These are phyloP conservation scores for Conistra vaccinii DNA, from an alignment of 2,888 invertebrate species.

Conservation along the genomic window DNA sequence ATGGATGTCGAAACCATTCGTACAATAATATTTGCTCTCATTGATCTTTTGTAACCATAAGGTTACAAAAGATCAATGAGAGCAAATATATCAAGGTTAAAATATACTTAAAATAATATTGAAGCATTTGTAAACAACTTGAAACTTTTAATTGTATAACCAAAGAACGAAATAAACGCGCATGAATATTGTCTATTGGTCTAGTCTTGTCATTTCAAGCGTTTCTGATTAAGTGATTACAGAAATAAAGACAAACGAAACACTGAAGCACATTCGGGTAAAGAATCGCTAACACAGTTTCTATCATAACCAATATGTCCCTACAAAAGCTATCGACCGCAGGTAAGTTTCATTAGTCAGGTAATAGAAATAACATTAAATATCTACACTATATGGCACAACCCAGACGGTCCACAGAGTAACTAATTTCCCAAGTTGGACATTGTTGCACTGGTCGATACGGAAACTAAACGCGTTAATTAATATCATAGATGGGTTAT, in stretches of 20 bases:
- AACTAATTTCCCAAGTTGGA: slow-evolving; percentile 70
- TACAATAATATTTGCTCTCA: no score
- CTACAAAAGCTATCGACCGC: neutral
- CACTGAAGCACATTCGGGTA: neutral
- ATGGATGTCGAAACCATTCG: neutral
- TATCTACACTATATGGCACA: slow-evolving; percentile 29
- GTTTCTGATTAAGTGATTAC: no score
- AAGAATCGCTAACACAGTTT: neutral
- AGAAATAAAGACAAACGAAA: neutral
- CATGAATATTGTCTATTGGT: neutral
- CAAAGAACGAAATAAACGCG: neutral
- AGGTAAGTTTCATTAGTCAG: slow-evolving; percentile 3
- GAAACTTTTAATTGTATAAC: neutral
- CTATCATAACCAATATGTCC: neutral
- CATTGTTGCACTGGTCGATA: slow-evolving; percentile 65
- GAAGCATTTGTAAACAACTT: neutral
- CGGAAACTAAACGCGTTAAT: slow-evolving; percentile 64
- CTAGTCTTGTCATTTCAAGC: no score
- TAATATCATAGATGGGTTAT: slow-evolving; percentile 63
- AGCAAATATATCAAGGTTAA: no score
- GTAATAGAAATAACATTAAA: slow-evolving; percentile 43
- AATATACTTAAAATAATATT: no score
- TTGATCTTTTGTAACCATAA: no score
- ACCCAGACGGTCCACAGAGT: slow-evolving; percentile 51
- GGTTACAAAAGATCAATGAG: neutral